Conservation (phyloP, 1,140 invertebrate species). For the Sarcophaga bullata region DNA sequence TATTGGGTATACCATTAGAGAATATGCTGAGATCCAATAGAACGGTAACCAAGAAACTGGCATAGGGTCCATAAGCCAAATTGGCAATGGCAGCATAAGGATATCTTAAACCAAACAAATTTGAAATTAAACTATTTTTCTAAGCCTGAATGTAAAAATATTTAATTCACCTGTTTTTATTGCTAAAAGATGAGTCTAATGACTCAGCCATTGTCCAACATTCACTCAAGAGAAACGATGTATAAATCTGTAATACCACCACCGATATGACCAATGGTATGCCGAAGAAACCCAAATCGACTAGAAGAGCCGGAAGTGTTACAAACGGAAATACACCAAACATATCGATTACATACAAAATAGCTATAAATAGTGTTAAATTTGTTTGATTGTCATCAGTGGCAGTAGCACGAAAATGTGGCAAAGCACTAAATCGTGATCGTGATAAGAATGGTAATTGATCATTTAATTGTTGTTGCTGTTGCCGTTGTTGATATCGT, state of each 20-base stretch:
- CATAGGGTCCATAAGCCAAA: conserved; percentile 72
- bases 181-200: conserved; percentile 73
- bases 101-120: conserved; percentile 67
- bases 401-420: conserved; percentile 53
- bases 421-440: conserved; percentile 59
- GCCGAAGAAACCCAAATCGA: conserved; percentile 78
- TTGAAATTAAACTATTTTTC: not conserved
- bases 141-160: not conserved
- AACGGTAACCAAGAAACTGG: conserved; percentile 72
- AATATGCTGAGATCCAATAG: conserved; percentile 79
- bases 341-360: conserved; percentile 80
- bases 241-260: conserved; percentile 79
- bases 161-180: conserved; percentile 72
- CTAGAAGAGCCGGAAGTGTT: conserved; percentile 75
- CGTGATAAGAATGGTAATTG: conserved; percentile 60
- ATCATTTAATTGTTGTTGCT: conserved; percentile 46
- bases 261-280: conserved; percentile 75
- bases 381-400: conserved; percentile 51
- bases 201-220: conserved; percentile 79
- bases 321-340: conserved; percentile 85
- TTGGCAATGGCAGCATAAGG: conserved; percentile 82
- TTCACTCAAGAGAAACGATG: conserved; percentile 76
- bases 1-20: conserved; percentile 78
- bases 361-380: conserved; percentile 73
- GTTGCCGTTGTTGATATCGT: not conserved